These are phyloP conservation scores for Hipparchia sbordonii DNA, from an alignment of 2,888 invertebrate genomes.

Conservation along the genomic window DNA sequence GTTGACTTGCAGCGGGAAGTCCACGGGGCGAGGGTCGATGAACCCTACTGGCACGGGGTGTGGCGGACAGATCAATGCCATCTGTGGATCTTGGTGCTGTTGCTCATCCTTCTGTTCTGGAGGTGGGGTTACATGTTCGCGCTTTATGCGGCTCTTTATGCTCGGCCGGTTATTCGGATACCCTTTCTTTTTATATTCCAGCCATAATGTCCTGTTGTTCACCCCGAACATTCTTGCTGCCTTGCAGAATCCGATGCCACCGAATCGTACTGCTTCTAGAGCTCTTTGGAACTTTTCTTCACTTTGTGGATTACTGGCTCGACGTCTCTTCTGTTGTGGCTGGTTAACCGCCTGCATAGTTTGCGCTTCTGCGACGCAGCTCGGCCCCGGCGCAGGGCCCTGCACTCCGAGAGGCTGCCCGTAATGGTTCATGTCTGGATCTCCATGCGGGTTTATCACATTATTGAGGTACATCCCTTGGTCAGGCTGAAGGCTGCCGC, in stretches of 20 bases:
- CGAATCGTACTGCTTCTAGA: conserved; percentile 90
- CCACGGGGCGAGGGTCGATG: conserved; percentile 87
- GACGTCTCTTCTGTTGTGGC: conserved; percentile 85
- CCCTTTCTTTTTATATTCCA: conserved; percentile 92
- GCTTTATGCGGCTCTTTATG: conserved; percentile 89
- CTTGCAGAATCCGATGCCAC: conserved; percentile 93
- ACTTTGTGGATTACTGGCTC: conserved; percentile 90
- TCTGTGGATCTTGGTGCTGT: conserved; percentile 62
- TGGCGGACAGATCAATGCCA: conserved; percentile 85
- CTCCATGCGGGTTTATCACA: conserved; percentile 70
- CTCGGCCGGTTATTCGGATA: conserved; percentile 91
- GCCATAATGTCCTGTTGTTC: conserved; percentile 92
- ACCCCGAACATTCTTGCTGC: conserved; percentile 93
- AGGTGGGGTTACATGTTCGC: conserved; percentile 86
- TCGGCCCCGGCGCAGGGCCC: conserved; percentile 69
- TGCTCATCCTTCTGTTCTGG: conserved; percentile 76
- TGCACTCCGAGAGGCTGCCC: conserved; percentile 60
- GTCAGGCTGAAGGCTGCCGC: conserved; percentile 80
- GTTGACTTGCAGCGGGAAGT: conserved; percentile 86
- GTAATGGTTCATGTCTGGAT: conserved; percentile 68
- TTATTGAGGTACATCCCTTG: conserved; percentile 83
- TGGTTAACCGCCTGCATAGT: conserved; percentile 52
- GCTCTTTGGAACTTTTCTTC: conserved; percentile 92
- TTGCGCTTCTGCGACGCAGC: conserved; percentile 60
- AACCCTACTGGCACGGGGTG: conserved; percentile 87